Evolutionary conservation across 92 coral and sea anemone species (phyloP).

Genomic region (Nematostella vectensis): DNA sequence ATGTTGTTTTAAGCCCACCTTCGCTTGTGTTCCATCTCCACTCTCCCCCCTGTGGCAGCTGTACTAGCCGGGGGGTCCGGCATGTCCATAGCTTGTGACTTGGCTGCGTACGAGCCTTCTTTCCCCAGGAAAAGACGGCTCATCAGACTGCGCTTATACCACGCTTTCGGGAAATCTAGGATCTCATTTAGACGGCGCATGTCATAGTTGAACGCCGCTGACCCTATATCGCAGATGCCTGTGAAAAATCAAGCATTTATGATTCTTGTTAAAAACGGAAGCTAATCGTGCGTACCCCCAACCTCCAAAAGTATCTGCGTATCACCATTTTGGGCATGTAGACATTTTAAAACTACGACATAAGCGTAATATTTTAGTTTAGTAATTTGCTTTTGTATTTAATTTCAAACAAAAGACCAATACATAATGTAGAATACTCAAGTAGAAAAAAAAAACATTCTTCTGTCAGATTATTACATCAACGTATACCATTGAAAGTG

Average conservation of each 20-base stretch:
- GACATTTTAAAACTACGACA: too few relatives aligned
- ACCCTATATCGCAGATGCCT: conserved; percentile 98
- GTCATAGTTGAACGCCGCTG: conserved; percentile 94
- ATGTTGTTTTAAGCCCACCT: too few relatives aligned
- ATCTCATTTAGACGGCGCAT: conserved; percentile 97
- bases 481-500: too few relatives aligned
- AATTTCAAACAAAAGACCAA: too few relatives aligned
- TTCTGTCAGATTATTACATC: too few relatives aligned
- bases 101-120: conserved; percentile 95
- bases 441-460: too few relatives aligned
- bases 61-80: conserved; percentile 38
- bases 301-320: neutral
- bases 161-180: conserved; percentile 92
- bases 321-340: too few relatives aligned
- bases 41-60: conserved; percentile 3
- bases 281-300: neutral
- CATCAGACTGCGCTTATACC: conserved; percentile 90
- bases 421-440: too few relatives aligned
- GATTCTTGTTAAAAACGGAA: neutral
- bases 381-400: too few relatives aligned
- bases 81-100: conserved; percentile 49
- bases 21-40: conserved; percentile 28
- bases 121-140: conserved; percentile 88
- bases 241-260: neutral
- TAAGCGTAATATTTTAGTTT: too few relatives aligned